phyloP scores from a whole-genome alignment of 1,140 invertebrate genomes.

The Heliothis subflexa region DNA sequence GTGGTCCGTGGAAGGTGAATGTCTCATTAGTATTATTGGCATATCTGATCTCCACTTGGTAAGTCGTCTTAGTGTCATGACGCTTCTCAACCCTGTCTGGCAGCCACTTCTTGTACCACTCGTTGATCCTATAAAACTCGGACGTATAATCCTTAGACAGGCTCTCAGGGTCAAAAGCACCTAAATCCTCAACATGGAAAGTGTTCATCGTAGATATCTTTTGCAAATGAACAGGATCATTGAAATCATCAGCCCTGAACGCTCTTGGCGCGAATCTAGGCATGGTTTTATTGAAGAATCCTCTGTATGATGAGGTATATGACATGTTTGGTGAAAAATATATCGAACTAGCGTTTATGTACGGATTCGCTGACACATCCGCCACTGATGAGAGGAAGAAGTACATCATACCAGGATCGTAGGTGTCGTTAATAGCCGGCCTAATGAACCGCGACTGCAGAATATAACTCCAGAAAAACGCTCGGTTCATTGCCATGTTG shows the following conservation, averaged over 20 bases:
- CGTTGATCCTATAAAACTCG: conserved; percentile 96
- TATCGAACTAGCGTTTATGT: conserved; percentile 97
- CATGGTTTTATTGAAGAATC: conserved; percentile 98
- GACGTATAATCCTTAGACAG: conserved; percentile 95
- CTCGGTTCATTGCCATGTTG: conserved; percentile 97
- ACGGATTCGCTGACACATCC: conserved; percentile 96
- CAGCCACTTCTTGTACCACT: conserved; percentile 96
- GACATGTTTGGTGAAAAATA: conserved; percentile 98
- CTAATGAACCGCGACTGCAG: conserved; percentile 96
- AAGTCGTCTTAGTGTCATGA: conserved; percentile 97
- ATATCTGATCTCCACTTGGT: conserved; percentile 96
- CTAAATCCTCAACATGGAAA: conserved; percentile 93
- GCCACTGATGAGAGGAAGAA: conserved; percentile 98
- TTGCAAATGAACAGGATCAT: conserved; percentile 97
- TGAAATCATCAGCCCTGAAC: conserved; percentile 96
- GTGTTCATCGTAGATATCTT: conserved; percentile 97
- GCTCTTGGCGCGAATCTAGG: conserved; percentile 97
- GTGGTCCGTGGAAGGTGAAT: conserved; percentile 97
- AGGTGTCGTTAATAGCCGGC: conserved; percentile 95
- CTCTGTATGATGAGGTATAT: conserved; percentile 97
- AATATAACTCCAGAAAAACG: conserved; percentile 98
- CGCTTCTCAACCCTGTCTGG: conserved; percentile 93
- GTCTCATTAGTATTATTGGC: conserved; percentile 98
- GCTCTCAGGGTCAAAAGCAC: conserved; percentile 91
- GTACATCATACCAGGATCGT: conserved; percentile 99